Evolutionary conservation across 2,797 vertebrate species (phyloP).

Genomic region (Premnoplex brunnescens): DNA sequence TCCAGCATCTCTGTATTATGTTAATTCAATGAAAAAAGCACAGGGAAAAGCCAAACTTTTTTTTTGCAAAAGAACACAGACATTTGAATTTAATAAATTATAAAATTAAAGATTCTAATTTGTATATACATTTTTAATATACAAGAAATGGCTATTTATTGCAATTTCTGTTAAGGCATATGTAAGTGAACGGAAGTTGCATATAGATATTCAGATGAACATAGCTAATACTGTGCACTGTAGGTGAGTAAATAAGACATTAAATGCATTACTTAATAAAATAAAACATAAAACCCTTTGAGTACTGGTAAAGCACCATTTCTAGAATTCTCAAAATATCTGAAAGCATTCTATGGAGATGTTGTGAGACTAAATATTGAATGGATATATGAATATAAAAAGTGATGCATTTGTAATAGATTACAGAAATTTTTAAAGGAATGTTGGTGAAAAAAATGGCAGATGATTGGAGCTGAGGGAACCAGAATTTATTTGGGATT

Average conservation of each 20-base stretch:
- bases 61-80: slow-evolving; percentile 87
- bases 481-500: not conserved
- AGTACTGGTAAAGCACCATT: slow-evolving; percentile 65
- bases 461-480: not conserved
- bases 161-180: slow-evolving; percentile 75
- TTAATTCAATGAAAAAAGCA: not conserved
- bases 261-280: slow-evolving; percentile 72
- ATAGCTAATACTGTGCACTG: slow-evolving; percentile 75
- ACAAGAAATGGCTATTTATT: slow-evolving; percentile 78
- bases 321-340: slow-evolving; percentile 44
- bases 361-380: slow-evolving; percentile 45
- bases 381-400: slow-evolving; percentile 24
- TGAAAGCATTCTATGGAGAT: slow-evolving; percentile 44
- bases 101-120: slow-evolving; percentile 87
- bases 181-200: slow-evolving; percentile 73
- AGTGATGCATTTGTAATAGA: not conserved
- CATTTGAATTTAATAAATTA: slow-evolving; percentile 96
- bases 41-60: slow-evolving; percentile 60
- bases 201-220: slow-evolving; percentile 71
- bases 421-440: not conserved
- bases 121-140: slow-evolving; percentile 89
- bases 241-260: slow-evolving; percentile 75
- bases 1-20: not conserved
- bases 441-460: not conserved
- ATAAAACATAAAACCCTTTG: slow-evolving; percentile 67